Evolutionary conservation across 2,113 vertebrate species (phyloP).

Genomic region (Dolichallabes microphthalmus): DNA sequence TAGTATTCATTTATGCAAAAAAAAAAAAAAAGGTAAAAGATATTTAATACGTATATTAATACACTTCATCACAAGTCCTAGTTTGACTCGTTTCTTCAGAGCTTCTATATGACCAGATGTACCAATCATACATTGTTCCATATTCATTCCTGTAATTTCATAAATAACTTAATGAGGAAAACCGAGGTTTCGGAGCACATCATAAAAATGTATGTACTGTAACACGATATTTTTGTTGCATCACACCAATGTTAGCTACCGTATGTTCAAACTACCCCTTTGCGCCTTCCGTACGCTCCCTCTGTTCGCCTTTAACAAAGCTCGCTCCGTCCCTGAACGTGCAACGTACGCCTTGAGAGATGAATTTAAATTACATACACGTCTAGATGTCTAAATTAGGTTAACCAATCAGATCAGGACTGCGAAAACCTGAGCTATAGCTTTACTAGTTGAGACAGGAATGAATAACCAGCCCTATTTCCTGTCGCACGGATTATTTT

Average conservation of each 20-base stretch:
- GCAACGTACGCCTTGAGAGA: neutral
- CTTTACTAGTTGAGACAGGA: neutral
- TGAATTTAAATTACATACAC: neutral
- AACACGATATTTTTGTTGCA: neutral
- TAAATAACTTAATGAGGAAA: neutral
- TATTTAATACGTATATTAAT: neutral
- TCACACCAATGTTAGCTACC: neutral
- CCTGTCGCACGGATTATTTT: constrained; percentile 10
- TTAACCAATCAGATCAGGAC: neutral
- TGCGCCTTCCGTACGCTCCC: neutral
- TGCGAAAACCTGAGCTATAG: neutral
- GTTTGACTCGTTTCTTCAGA: neutral
- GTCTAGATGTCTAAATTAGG: neutral
- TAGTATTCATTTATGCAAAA: neutral
- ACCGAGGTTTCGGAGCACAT: neutral
- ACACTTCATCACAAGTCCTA: too few relatives aligned
- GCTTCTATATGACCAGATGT: neutral
- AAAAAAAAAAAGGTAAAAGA: neutral
- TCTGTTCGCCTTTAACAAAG: neutral
- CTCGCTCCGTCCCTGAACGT: constrained; percentile 15
- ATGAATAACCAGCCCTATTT: neutral
- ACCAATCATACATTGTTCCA: neutral
- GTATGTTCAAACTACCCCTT: neutral
- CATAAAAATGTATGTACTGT: neutral
- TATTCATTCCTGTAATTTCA: neutral